A percentile compares a stretch with the other conserved stretches of the same genome.
These are phyloP conservation scores for Zhuqinia jingwanae DNA, from an alignment of 2,888 invertebrate genomes.

Conservation along the genomic window DNA sequence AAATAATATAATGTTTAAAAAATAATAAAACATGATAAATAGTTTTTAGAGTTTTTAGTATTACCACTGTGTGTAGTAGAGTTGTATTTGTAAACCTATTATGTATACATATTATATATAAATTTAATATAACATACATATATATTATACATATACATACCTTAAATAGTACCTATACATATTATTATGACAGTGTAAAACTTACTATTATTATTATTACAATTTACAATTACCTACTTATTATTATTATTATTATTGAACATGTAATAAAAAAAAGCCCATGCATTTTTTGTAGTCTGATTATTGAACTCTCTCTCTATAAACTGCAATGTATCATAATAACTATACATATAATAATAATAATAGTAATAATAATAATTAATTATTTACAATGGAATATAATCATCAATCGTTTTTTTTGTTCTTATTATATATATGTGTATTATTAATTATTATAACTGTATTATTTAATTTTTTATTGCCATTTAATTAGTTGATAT, in stretches of 20 bases:
- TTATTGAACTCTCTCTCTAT: conserved; percentile 58
- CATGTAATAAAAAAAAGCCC: conserved; percentile 42
- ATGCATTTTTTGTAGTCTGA: conserved; percentile 66
- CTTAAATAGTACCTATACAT: conserved; percentile 42
- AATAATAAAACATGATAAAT: neutral
- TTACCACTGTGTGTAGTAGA: neutral
- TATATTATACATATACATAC: no score
- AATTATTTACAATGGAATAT: conserved; percentile 13
- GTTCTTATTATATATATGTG: conserved; percentile 47
- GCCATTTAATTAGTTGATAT: conserved; percentile 48
- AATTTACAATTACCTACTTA: conserved; percentile 31
- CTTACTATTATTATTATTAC: conserved; percentile 26
- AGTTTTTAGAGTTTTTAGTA: conserved; percentile 35
- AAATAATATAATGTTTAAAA: conserved; percentile 6
- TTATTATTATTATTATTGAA: conserved; percentile 14
- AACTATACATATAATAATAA: conserved; percentile 5
- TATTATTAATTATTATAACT: conserved; percentile 38
- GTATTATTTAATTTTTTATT: conserved; percentile 56
- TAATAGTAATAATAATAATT: no score
- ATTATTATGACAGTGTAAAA: conserved; percentile 19
- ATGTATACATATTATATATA: conserved; percentile 15
- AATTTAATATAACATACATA: neutral
- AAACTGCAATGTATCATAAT: conserved; percentile 52
- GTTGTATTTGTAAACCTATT: conserved; percentile 34
- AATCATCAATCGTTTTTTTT: conserved; percentile 39